Evolutionary conservation across 2,797 vertebrate species (phyloP).

Genomic region (Ibycter americanus): DNA sequence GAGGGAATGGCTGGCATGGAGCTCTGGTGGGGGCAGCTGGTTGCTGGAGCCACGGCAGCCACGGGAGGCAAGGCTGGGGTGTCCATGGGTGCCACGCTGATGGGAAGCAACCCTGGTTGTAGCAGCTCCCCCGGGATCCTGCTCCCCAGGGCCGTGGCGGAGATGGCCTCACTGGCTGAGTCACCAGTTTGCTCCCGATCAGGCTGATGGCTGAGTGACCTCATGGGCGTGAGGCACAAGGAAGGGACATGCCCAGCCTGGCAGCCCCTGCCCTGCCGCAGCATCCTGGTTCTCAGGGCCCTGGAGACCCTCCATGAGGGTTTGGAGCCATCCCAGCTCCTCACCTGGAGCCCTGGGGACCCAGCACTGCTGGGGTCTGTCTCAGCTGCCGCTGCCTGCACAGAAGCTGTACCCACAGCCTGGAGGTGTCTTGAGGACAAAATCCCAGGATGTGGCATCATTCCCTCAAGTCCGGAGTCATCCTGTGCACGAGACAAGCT

Average conservation of each 20-base stretch:
- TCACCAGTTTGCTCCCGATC: not conserved
- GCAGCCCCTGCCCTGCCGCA: not conserved
- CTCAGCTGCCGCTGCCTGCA: rapidly evolving
- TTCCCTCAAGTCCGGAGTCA: not conserved
- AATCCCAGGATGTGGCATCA: not conserved
- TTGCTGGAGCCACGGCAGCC: not conserved
- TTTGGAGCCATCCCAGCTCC: not conserved
- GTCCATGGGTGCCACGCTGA: rapidly evolving
- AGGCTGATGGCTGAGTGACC: not conserved
- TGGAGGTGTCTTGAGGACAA: not conserved
- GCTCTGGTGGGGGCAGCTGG: not conserved
- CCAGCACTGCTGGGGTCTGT: not conserved
- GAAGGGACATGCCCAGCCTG: not conserved
- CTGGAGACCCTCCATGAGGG: not conserved
- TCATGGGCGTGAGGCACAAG: not conserved
- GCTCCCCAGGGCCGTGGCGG: not conserved
- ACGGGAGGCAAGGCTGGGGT: not conserved
- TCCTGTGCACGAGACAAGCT: not conserved
- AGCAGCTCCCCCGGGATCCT: not conserved
- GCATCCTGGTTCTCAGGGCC: not conserved
- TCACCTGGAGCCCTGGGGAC: not conserved
- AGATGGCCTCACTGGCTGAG: not conserved
- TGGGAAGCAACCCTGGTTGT: not conserved
- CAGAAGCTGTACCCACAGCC: not conserved
- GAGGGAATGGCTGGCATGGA: not conserved